Evolutionary conservation across 1,140 invertebrate genomes (phyloP), one percentile per base, ranked within the genome.

Genomic region (Vanessa atalanta): DNA sequence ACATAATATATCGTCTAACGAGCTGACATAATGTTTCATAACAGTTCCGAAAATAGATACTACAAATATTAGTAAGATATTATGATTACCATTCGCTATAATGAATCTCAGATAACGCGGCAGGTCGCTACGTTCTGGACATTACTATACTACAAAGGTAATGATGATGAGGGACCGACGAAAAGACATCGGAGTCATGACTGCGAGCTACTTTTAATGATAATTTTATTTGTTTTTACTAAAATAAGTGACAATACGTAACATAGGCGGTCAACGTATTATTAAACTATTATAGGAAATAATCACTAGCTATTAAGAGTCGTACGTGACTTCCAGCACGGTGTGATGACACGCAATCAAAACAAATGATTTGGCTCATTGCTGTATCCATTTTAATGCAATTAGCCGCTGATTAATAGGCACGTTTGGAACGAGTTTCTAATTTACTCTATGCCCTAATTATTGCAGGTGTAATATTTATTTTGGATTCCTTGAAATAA

Each of bases 361-460:
- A 82, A 82, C 80, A 79, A 80, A 77, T 68, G 63, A 82, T 79
- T 78, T 80, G 14, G 63, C 70, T 71, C 68, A 77, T 75, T 57
- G 61, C 72, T 66, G 48, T 60, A 12, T 0, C 48, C 67, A 79
- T 82, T 77, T 65, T 55, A 51, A 65, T 66, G 47, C 64, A 65
- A 75, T 75, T 75, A 75, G 66, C 61, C 47, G 37, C 43, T 69
- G 11, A 31, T 37, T 16, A 53, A 51, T 47, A n/a, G 23, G n/a
- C 37, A 7, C 55, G n/a, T 47, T 37, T 50, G 65, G 65, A 57
- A 72, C 71, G 47, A 72, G 65, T 66, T 72, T 72, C 23, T 16
- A 37, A 43, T 60, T 72, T 12, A 48, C 47, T 65, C 53, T 31
- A 47, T 72, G 71, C 15, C 71, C 71, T 72, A 66, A 67, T 60